Percentiles rank a stretch among this genome's conserved stretches.
Evolutionary conservation across 2,888 invertebrate genomes (phyloP).

Genomic region (Apamea anceps): DNA sequence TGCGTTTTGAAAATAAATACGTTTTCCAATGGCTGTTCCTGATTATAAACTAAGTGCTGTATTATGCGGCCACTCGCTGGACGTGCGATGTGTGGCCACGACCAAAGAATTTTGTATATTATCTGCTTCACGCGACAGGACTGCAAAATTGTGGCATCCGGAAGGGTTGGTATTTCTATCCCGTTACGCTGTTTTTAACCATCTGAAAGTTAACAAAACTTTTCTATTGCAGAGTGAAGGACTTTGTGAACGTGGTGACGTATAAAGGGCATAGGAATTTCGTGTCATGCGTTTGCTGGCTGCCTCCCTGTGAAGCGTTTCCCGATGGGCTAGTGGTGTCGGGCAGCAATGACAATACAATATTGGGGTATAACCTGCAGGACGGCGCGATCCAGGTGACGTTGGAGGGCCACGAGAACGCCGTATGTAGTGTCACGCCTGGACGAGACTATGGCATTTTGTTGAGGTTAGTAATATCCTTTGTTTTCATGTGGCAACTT

Average conservation of each 20-base stretch:
- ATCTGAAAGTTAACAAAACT: constrained; percentile 34
- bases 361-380: constrained; percentile 94
- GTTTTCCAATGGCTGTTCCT: constrained; percentile 84
- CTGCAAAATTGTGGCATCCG: constrained; percentile 96
- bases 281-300: constrained; percentile 94
- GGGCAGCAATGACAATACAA: constrained; percentile 96
- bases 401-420: constrained; percentile 94
- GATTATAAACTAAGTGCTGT: constrained; percentile 95
- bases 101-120: constrained; percentile 93
- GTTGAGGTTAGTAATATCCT: constrained; percentile 77
- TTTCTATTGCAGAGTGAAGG: constrained; percentile 86
- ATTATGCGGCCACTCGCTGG: constrained; percentile 95
- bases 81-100: constrained; percentile 94
- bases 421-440: constrained; percentile 90
- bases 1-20: constrained; percentile 66
- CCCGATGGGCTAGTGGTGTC: constrained; percentile 96
- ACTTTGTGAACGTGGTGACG: constrained; percentile 92
- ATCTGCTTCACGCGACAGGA: constrained; percentile 97
- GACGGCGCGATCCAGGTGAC: constrained; percentile 92
- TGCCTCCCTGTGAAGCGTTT: constrained; percentile 92
- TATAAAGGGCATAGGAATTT: constrained; percentile 96
- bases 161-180: constrained; percentile 90
- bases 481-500: constrained; percentile 30
- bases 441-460: constrained; percentile 84
- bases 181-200: constrained; percentile 26